Evolutionary conservation across 2,888 invertebrate species (phyloP), one percentile per base, ranked within the genome.

Genomic region (Cylindroiulus punctatus): DNA sequence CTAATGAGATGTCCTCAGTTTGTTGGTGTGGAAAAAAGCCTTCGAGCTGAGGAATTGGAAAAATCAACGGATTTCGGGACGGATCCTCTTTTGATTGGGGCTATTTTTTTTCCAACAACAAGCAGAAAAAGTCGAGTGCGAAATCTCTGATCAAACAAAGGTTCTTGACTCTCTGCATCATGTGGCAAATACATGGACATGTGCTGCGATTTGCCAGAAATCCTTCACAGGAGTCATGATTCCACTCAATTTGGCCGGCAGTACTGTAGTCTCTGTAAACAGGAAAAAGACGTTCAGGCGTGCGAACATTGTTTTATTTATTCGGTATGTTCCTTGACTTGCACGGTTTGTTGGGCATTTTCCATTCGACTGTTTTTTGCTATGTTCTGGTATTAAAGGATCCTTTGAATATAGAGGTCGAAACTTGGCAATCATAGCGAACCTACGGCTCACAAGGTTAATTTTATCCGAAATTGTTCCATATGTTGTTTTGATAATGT

Each of bases 121-220:
- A 76, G 76, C 76, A 76, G 30, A 76, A 65, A 26, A 76, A 76
- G 76, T 76, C 76, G 76, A 76, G 76, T 30, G 76, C 76, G 76
- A 76, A 76, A 76, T 76, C 76, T 76, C 76, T 76, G 76, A 30
- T 76, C 76, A 76, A 76, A 76, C 76, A 76, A 76, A 76, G 30
- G 26, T 30, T 30, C 30, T 30, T 76, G 30, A 26, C 30, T 26
- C 76, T 17, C 30, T 76, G 30, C 30, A 32, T 19, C 52, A 52
- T n/a, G n/a, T 3, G 14, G 10, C 76, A 30, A 32, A 76, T 76
- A 30, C 76, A 76, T 17, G 76, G 30, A 30, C 76, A 76, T 17
- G 76, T 30, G 30, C 76, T 30, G 17, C 17, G 30, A 26, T 76
- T 76, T 76, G 76, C 76, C 5, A 30, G 52, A 26, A 76, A 76